These are phyloP conservation scores for Augochlorella aurata DNA, from an alignment of 2,888 invertebrate species.

Conservation along the genomic window DNA sequence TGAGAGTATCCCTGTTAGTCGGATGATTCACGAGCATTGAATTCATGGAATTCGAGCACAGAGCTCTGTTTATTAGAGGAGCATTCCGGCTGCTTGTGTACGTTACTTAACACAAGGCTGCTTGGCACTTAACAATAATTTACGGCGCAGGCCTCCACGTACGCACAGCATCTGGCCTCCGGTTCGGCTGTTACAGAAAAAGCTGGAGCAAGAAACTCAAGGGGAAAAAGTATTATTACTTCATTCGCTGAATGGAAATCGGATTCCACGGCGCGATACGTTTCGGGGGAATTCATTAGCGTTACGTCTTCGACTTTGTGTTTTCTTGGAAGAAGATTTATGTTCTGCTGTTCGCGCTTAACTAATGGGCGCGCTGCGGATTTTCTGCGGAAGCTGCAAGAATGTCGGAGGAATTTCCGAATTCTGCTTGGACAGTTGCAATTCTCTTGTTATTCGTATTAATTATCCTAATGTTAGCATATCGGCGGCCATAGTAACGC, in stretches of 20 bases:
- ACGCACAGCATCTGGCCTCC: slow-evolving; percentile 45
- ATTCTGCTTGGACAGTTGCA: too few relatives aligned
- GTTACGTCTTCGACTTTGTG: neutral
- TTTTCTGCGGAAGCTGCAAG: too few relatives aligned
- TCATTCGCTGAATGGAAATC: slow-evolving; percentile 23
- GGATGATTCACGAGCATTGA: slow-evolving; percentile 47
- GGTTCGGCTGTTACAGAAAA: slow-evolving; percentile 47
- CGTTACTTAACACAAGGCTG: slow-evolving; percentile 56
- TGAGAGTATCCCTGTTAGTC: slow-evolving; percentile 42
- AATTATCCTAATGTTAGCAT: too few relatives aligned
- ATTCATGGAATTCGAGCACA: slow-evolving; percentile 50
- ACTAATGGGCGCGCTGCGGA: too few relatives aligned
- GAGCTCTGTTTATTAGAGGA: slow-evolving; percentile 50
- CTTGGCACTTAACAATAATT: slow-evolving; percentile 56
- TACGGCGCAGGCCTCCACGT: slow-evolving; percentile 44
- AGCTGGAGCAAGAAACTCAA: slow-evolving; percentile 14
- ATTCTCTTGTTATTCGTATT: too few relatives aligned
- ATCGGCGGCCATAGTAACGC: too few relatives aligned
- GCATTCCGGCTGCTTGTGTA: slow-evolving; percentile 46
- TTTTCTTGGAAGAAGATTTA: neutral
- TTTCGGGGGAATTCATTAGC: neutral
- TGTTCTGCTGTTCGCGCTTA: neutral
- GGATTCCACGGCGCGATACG: neutral
- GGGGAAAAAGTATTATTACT: slow-evolving; percentile 31
- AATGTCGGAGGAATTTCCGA: too few relatives aligned